Evolutionary conservation across 30 jellyfish, hydroid and myxozoan genomes (phyloP).

Genomic region (Haliclystus octoradiatus): DNA sequence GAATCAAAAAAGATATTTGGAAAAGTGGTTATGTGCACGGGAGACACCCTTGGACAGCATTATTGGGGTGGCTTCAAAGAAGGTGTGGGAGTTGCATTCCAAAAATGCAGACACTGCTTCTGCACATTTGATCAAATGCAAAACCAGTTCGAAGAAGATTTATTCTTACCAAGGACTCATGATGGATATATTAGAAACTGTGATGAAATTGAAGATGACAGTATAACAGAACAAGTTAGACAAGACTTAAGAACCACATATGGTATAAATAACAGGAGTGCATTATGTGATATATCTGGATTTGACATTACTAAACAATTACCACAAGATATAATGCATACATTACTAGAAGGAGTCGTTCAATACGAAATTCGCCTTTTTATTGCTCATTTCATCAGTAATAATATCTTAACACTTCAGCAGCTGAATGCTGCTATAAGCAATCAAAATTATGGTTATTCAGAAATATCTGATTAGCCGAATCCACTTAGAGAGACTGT

Average conservation of each 20-base stretch:
- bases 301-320: slow-evolving; percentile 27
- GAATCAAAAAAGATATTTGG: slow-evolving; percentile 9
- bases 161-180: slow-evolving; percentile 6
- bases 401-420: neutral
- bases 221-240: slow-evolving; percentile 3
- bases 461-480: neutral
- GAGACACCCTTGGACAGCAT: too few species aligned
- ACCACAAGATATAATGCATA: slow-evolving; percentile 48
- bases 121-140: too few species aligned
- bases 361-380: slow-evolving; percentile 5
- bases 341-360: slow-evolving; percentile 22
- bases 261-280: slow-evolving; percentile 13
- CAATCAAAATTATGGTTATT: neutral
- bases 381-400: neutral
- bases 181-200: slow-evolving; percentile 4
- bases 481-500: neutral
- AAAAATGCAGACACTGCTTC: slow-evolving; percentile 32
- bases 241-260: slow-evolving; percentile 9
- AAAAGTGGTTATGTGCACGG: slow-evolving; percentile 26
- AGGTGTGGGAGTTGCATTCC: slow-evolving; percentile 34
- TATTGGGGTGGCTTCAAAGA: too few species aligned
- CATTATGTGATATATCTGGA: slow-evolving; percentile 9
- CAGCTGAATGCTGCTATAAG: neutral
- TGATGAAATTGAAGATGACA: slow-evolving; percentile 26
- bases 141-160: slow-evolving; percentile 10